Conservation (phyloP, 92 coral and sea anemone genomes). For the Porites lobata region DNA sequence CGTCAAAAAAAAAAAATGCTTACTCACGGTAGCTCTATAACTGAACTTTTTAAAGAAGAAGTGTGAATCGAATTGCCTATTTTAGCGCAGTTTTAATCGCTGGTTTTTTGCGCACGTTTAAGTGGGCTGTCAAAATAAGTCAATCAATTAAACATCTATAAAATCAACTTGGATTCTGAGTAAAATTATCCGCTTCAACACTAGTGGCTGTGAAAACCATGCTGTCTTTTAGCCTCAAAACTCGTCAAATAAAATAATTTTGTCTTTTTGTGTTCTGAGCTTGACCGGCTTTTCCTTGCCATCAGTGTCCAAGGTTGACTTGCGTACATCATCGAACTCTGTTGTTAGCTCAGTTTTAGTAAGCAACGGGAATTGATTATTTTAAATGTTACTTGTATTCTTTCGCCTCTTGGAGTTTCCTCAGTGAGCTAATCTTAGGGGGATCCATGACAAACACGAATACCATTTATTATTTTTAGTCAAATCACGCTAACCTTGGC, state of each 20-base stretch:
- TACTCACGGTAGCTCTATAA: conserved; percentile 18
- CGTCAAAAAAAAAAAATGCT: conserved; percentile 30
- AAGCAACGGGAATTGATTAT: not conserved
- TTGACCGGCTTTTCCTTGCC: no score
- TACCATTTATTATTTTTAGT: conserved; percentile 24
- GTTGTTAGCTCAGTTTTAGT: not conserved
- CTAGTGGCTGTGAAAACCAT: not conserved
- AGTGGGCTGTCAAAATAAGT: no score
- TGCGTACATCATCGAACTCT: not conserved
- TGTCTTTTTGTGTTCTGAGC: no score
- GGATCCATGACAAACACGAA: conserved; percentile 27
- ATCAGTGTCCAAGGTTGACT: not conserved
- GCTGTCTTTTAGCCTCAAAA: no score
- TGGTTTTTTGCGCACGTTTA: no score
- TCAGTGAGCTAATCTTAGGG: conserved; percentile 16
- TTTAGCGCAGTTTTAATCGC: no score
- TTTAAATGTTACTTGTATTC: not conserved
- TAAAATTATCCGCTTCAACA: no score
- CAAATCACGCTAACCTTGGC: not conserved
- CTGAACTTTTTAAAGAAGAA: no score
- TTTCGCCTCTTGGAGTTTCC: not conserved
- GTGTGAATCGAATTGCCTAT: no score
- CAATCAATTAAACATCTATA: no score
- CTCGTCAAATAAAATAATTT: no score
- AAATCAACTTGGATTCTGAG: no score